phyloP scores from a whole-genome alignment of 2,888 invertebrate species.

The Lymantria dispar region DNA sequence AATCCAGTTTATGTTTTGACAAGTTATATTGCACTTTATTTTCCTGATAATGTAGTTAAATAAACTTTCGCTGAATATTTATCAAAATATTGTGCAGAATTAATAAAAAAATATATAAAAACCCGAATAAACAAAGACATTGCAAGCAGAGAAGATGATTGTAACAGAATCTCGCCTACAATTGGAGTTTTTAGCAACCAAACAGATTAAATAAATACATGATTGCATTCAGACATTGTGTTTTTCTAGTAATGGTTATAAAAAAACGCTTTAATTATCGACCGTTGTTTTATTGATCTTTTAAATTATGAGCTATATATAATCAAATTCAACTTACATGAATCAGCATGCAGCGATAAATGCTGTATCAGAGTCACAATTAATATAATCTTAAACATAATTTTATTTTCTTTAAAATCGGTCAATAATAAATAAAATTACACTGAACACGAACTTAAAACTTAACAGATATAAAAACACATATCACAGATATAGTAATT shows the following conservation, averaged over 20 bases:
- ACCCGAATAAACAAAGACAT: too few relatives aligned
- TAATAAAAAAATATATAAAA: too few relatives aligned
- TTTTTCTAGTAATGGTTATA: constrained; percentile 11
- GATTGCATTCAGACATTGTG: constrained; percentile 16
- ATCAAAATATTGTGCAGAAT: too few relatives aligned
- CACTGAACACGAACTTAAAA: constrained; percentile 6
- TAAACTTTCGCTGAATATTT: too few relatives aligned
- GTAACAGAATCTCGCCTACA: too few relatives aligned
- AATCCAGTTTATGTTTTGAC: too few relatives aligned
- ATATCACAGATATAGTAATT: background rate
- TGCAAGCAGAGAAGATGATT: too few relatives aligned
- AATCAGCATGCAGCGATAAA: constrained; percentile 30
- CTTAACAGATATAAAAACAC: background rate
- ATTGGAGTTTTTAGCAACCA: too few relatives aligned
- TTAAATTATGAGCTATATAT: constrained; percentile 7
- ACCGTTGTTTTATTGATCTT: constrained; percentile 18
- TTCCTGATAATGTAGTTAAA: too few relatives aligned
- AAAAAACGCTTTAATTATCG: constrained; percentile 12
- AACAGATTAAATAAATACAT: too few relatives aligned
- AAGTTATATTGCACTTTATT: too few relatives aligned
- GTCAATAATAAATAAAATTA: constrained; percentile 3
- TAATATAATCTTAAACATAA: constrained; percentile 33
- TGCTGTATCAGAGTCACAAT: constrained; percentile 31
- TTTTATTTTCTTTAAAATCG: constrained; percentile 21
- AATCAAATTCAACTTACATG: constrained; percentile 41